These are phyloP conservation scores for Drosophila diplacantha DNA, from an alignment of 2,888 invertebrate species.

Conservation along the genomic window DNA sequence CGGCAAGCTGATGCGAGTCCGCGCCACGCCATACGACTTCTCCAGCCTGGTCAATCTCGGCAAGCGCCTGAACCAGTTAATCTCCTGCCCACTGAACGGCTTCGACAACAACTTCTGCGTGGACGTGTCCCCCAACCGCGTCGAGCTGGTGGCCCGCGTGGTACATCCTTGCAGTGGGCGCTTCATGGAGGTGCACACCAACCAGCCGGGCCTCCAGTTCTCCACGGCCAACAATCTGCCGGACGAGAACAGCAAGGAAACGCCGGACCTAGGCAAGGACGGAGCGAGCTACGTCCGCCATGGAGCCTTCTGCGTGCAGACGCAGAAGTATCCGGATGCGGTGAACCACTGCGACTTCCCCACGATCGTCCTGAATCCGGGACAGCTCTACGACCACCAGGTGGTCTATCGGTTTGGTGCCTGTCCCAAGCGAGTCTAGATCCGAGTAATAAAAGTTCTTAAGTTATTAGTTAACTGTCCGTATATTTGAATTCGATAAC, in stretches of 20 bases:
- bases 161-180: slow-evolving; percentile 86
- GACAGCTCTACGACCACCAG: slow-evolving; percentile 83
- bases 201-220: slow-evolving; percentile 94
- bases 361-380: slow-evolving; percentile 84
- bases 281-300: slow-evolving; percentile 85
- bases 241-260: slow-evolving; percentile 78
- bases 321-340: slow-evolving; percentile 95
- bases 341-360: slow-evolving; percentile 90
- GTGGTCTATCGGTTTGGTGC: slow-evolving; percentile 62
- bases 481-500: not conserved
- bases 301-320: slow-evolving; percentile 90
- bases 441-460: not conserved
- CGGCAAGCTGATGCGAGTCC: slow-evolving; percentile 84
- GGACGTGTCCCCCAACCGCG: slow-evolving; percentile 53
- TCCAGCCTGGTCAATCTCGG: slow-evolving; percentile 82
- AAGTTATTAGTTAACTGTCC: not conserved
- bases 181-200: slow-evolving; percentile 87
- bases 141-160: slow-evolving; percentile 83
- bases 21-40: slow-evolving; percentile 86
- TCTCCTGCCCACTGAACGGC: slow-evolving; percentile 79
- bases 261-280: slow-evolving; percentile 84
- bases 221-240: slow-evolving; percentile 90
- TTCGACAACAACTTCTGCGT: slow-evolving; percentile 60
- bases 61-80: slow-evolving; percentile 82
- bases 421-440: slow-evolving; percentile 56